Evolutionary conservation across 2,888 invertebrate species (phyloP).

Genomic region (Neuroscelio doddi): DNA sequence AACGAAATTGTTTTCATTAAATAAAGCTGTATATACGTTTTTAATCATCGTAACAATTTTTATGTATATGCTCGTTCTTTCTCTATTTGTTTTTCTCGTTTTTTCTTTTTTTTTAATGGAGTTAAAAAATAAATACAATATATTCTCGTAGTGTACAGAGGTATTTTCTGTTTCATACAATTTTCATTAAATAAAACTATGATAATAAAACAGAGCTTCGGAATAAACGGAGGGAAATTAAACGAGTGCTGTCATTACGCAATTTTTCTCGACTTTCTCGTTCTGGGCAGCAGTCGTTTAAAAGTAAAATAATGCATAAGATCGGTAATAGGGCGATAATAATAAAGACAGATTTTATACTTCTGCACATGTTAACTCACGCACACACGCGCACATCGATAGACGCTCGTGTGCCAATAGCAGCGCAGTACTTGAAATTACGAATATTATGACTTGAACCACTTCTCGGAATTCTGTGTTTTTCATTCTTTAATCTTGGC

Average conservation of each 20-base stretch:
- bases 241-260: conserved; percentile 31
- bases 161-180: no score
- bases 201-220: conserved; percentile 30
- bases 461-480: conserved; percentile 71
- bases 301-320: conserved; percentile 40
- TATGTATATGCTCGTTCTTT: no score
- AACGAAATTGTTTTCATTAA: no score
- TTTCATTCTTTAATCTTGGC: conserved; percentile 71
- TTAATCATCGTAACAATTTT: no score
- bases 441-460: conserved; percentile 71
- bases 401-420: conserved; percentile 27
- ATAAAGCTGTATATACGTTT: no score
- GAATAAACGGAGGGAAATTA: conserved; percentile 42
- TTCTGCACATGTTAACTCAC: conserved; percentile 60
- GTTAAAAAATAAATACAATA: no score
- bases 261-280: conserved; percentile 37
- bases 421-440: conserved; percentile 65
- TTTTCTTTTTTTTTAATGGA: no score
- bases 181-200: conserved; percentile 42
- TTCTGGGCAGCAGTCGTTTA: conserved; percentile 27
- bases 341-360: conserved; percentile 56
- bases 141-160: no score
- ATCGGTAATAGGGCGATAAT: conserved; percentile 41
- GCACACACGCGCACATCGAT: conserved; percentile 52
- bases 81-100: no score